Conservation (phyloP, 2,888 invertebrate genomes). For the Tenthredo mesomela region DNA sequence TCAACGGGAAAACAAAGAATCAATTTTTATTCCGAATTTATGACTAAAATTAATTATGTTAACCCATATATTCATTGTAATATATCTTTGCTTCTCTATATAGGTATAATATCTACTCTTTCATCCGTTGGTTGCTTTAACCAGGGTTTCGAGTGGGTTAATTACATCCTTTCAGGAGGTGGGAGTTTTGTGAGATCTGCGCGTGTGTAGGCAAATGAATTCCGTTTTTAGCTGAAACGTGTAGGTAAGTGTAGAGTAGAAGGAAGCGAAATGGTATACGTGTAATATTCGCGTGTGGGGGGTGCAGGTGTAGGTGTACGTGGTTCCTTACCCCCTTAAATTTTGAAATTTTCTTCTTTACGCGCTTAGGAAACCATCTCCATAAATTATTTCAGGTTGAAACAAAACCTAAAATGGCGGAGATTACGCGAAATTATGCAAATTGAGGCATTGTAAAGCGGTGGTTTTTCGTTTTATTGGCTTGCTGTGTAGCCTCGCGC, state of each 20-base stretch:
- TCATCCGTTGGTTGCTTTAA: background rate
- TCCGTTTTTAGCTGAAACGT: background rate
- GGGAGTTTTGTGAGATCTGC: background rate
- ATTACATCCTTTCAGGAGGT: slow-evolving; percentile 5
- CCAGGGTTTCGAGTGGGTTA: slow-evolving; percentile 26
- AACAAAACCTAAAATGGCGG: slow-evolving; percentile 73
- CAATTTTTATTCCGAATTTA: background rate
- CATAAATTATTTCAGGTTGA: slow-evolving; percentile 47
- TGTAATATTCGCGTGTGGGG: background rate
- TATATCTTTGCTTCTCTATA: background rate
- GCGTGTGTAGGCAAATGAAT: slow-evolving; percentile 1
- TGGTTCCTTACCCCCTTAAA: slow-evolving; percentile 33
- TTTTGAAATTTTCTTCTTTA: slow-evolving; percentile 49
- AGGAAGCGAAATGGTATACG: background rate
- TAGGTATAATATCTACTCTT: background rate
- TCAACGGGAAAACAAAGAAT: too few species aligned
- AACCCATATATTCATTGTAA: background rate
- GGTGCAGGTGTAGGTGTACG: background rate
- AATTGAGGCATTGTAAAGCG: slow-evolving; percentile 75
- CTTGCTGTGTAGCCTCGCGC: slow-evolving; percentile 69
- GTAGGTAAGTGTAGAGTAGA: background rate
- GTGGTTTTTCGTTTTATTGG: slow-evolving; percentile 77
- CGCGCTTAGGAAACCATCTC: slow-evolving; percentile 51
- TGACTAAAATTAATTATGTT: background rate
- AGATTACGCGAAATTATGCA: slow-evolving; percentile 78